These are phyloP conservation scores for Manis javanica DNA, from an alignment of 2,797 vertebrate species.

Conservation along the genomic window DNA sequence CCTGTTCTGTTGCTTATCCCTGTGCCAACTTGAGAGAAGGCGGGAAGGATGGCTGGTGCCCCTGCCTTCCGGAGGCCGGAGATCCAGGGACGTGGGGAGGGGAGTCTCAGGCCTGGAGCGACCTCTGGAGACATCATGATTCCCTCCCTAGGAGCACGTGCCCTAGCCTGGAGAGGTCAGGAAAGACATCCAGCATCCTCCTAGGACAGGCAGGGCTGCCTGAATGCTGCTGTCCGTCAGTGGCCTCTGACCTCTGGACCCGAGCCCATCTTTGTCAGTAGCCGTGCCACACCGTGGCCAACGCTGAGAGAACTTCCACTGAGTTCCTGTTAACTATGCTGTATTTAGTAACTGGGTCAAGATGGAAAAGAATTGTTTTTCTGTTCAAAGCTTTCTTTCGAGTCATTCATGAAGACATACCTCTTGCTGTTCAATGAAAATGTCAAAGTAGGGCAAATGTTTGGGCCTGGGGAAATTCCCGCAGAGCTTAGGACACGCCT, in stretches of 20 bases:
- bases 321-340: background rate
- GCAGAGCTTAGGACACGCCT: too few relatives aligned
- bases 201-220: background rate
- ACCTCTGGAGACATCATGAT: accelerated
- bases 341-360: slow-evolving; percentile 42
- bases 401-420: background rate
- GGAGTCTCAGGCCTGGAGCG: background rate
- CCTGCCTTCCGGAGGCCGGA: too few relatives aligned
- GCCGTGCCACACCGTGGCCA: background rate
- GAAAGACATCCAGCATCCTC: background rate
- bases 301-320: background rate
- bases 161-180: background rate
- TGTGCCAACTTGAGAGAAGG: background rate
- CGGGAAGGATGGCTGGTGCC: accelerated
- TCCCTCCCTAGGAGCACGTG: background rate
- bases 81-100: background rate
- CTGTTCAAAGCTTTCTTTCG: background rate
- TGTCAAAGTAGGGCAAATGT: background rate
- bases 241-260: background rate
- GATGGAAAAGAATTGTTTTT: background rate
- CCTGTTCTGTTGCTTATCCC: background rate
- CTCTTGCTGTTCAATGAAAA: background rate
- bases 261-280: background rate
- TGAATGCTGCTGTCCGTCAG: accelerated
- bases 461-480: background rate